Conservation (phyloP, 2,113 vertebrate species). For the Hippolais icterina region DNA sequence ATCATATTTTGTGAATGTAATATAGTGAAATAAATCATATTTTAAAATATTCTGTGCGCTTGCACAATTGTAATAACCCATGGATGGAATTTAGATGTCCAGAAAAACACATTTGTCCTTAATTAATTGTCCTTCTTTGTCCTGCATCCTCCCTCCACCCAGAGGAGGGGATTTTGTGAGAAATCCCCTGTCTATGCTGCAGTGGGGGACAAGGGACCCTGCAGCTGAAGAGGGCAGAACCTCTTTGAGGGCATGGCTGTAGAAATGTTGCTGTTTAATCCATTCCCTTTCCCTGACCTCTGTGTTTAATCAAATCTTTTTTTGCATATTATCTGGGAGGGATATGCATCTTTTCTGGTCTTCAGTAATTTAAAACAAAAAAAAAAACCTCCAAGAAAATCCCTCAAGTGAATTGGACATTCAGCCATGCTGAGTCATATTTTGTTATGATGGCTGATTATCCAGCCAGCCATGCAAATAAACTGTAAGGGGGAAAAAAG, state of each 20-base stretch:
- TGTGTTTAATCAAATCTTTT: background rate
- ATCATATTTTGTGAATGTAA: background rate
- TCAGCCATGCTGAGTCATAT: constrained; percentile 53
- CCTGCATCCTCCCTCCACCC: background rate
- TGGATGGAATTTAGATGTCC: background rate
- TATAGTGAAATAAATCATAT: background rate
- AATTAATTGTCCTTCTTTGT: background rate
- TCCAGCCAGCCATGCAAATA: constrained; percentile 24
- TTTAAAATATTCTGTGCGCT: background rate
- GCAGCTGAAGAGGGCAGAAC: background rate
- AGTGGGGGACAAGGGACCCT: background rate
- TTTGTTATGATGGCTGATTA: constrained; percentile 46
- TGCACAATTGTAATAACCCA: background rate
- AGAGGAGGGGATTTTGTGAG: background rate
- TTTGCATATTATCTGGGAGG: background rate
- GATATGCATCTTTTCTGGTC: background rate
- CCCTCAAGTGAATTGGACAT: background rate
- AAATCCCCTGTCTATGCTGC: background rate
- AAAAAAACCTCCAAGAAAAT: background rate
- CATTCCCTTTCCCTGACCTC: background rate
- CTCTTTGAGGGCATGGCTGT: background rate
- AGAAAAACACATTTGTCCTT: background rate
- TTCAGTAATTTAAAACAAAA: background rate
- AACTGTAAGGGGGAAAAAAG: background rate
- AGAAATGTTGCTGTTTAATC: background rate